Percentiles rank a stretch among this genome's conserved stretches.
Evolutionary conservation across 2,888 invertebrate genomes (phyloP).

Genomic region (Caenorhabditis panamensis): DNA sequence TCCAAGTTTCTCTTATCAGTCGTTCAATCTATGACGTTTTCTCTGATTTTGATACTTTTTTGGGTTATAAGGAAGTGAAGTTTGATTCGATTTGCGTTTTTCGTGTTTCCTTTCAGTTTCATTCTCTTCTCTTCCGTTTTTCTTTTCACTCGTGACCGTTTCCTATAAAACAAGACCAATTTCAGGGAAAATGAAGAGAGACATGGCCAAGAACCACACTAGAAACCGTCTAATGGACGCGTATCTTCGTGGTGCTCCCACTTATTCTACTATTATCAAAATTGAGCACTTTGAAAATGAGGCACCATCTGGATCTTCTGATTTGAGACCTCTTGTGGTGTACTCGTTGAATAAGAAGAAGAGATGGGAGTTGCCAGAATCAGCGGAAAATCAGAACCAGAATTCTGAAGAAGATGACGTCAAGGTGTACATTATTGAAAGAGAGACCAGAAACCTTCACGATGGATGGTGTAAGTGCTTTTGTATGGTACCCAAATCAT

Average conservation of each 20-base stretch:
- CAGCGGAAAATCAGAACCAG: too few species aligned
- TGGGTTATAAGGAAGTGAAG: neutral
- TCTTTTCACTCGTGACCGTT: neutral
- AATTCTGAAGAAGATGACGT: neutral
- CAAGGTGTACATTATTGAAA: neutral
- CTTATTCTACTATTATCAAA: conserved; percentile 8
- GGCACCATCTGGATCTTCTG: neutral
- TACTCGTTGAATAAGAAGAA: conserved; percentile 9
- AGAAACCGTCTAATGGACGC: conserved; percentile 10
- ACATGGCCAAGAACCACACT: conserved; percentile 3
- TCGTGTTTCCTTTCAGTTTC: neutral
- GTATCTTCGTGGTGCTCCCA: neutral
- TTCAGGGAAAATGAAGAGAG: neutral
- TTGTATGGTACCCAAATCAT: neutral
- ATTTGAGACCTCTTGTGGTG: neutral
- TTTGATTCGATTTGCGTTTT: neutral
- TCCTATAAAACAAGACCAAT: too few species aligned
- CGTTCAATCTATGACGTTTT: too few species aligned
- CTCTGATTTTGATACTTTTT: too few species aligned
- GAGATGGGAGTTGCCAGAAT: neutral
- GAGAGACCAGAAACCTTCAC: neutral
- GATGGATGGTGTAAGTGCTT: neutral
- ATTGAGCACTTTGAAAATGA: neutral
- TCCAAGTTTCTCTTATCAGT: too few species aligned
- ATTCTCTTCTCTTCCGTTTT: neutral